These are phyloP conservation scores for Elephas maximus DNA, from an alignment of 2,113 vertebrate species.

Conservation along the genomic window DNA sequence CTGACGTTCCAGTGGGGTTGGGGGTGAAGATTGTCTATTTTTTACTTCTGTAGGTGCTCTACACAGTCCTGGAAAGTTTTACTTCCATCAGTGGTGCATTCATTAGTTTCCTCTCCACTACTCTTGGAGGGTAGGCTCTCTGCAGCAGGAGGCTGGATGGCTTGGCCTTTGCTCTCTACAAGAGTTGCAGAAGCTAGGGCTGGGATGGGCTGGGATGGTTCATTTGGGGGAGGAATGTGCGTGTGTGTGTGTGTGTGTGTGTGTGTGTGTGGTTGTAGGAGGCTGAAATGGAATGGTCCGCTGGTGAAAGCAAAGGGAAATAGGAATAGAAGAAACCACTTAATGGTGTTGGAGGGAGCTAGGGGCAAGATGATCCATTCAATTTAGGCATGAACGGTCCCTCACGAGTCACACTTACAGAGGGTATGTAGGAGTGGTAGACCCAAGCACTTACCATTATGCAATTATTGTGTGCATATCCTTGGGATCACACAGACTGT, in stretches of 20 bases:
- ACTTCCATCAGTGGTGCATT: background rate
- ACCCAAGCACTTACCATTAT: background rate
- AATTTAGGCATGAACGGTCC: background rate
- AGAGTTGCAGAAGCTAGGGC: background rate
- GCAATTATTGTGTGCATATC: background rate
- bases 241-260: background rate
- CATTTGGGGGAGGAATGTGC: background rate
- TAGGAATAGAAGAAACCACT: background rate
- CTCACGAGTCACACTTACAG: background rate
- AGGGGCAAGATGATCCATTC: background rate
- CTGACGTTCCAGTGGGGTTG: too few species aligned
- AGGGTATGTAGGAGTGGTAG: background rate
- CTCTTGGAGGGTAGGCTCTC: background rate
- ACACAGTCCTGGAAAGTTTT: constrained; percentile 25
- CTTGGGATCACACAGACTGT: background rate
- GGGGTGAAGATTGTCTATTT: too few species aligned
- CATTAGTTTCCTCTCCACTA: background rate
- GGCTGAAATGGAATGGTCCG: background rate
- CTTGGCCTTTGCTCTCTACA: background rate
- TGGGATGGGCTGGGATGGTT: background rate
- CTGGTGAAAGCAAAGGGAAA: background rate
- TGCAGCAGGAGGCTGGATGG: background rate
- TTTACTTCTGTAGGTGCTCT: background rate
- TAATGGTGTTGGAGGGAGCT: background rate
- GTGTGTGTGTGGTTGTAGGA: background rate